These are phyloP conservation scores for Megaptera novaeangliae DNA, from an alignment of 2,113 vertebrate species.

Conservation along the genomic window DNA sequence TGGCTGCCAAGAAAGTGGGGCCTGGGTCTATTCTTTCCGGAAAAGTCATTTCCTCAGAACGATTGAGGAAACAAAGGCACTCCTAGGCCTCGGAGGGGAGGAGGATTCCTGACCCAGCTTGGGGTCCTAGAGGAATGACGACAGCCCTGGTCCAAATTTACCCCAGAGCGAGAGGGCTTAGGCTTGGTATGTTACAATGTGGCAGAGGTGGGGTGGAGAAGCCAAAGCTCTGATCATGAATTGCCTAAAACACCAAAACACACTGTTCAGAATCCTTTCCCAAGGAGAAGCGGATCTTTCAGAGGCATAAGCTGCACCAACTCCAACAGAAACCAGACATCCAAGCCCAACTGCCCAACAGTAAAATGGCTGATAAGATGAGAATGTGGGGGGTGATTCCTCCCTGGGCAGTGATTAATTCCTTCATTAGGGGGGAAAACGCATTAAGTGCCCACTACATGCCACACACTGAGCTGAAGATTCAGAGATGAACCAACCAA, in stretches of 20 bases:
- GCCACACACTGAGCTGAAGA: background rate
- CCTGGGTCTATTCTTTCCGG: background rate
- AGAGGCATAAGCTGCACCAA: background rate
- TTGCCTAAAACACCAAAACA: background rate
- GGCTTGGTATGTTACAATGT: background rate
- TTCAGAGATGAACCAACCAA: background rate
- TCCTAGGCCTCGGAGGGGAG: background rate
- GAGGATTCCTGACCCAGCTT: background rate
- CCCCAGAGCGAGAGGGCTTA: background rate
- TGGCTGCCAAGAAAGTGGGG: background rate
- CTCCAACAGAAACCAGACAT: background rate
- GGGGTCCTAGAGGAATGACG: background rate
- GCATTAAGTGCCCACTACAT: background rate
- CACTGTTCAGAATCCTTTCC: background rate
- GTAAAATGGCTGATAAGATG: background rate
- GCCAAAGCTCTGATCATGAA: background rate
- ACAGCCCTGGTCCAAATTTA: background rate
- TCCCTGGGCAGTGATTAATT: background rate
- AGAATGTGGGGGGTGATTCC: background rate
- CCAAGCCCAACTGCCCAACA: background rate
- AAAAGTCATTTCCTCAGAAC: background rate
- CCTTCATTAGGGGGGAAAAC: background rate
- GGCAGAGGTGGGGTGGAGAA: background rate
- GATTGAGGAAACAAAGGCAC: slow-evolving; percentile 1
- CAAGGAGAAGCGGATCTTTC: background rate